A percentile compares a stretch with the other conserved stretches of the same genome.
Evolutionary conservation across 2,797 vertebrate genomes (phyloP).

Genomic region (Pseudochromis fuscus): DNA sequence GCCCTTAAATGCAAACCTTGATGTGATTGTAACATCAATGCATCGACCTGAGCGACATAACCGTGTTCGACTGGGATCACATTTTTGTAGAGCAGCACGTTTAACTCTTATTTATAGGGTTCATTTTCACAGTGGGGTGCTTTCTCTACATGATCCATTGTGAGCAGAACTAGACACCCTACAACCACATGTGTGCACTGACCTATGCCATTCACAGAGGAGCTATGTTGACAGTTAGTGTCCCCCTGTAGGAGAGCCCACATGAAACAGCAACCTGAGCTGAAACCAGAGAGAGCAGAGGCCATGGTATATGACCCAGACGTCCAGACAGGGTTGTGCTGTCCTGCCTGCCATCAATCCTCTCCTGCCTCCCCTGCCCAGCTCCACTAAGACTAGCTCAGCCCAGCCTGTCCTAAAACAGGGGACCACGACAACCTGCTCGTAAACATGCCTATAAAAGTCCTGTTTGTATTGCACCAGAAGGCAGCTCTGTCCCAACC

Average conservation of each 20-base stretch:
- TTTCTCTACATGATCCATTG: slow-evolving; percentile 61
- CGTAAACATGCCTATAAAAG: slow-evolving; percentile 85
- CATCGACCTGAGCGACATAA: slow-evolving; percentile 21
- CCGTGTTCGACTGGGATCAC: slow-evolving; percentile 31
- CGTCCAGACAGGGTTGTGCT: slow-evolving; percentile 75
- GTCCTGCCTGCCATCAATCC: slow-evolving; percentile 75
- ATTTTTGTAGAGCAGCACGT: slow-evolving; percentile 41
- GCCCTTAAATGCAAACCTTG: slow-evolving; percentile 44
- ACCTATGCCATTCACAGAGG: slow-evolving; percentile 75
- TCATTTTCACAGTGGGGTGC: slow-evolving; percentile 64
- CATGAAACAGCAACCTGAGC: slow-evolving; percentile 79
- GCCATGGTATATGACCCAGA: slow-evolving; percentile 78
- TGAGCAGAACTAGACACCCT: slow-evolving; percentile 47
- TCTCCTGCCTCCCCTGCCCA: slow-evolving; percentile 22
- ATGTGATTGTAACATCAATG: slow-evolving; percentile 37
- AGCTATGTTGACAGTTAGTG: slow-evolving; percentile 78
- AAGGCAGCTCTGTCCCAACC: slow-evolving; percentile 65
- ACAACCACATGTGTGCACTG: slow-evolving; percentile 71
- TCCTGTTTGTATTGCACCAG: slow-evolving; percentile 78
- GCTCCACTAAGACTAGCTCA: slow-evolving; percentile 34
- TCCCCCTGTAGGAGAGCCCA: slow-evolving; percentile 76
- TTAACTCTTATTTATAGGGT: slow-evolving; percentile 65
- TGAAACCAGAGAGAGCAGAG: slow-evolving; percentile 79
- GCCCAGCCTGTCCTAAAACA: slow-evolving; percentile 62
- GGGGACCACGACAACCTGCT: slow-evolving; percentile 59